phyloP scores from a whole-genome alignment of 2,888 invertebrate species.

The Drosophila infuscata region DNA sequence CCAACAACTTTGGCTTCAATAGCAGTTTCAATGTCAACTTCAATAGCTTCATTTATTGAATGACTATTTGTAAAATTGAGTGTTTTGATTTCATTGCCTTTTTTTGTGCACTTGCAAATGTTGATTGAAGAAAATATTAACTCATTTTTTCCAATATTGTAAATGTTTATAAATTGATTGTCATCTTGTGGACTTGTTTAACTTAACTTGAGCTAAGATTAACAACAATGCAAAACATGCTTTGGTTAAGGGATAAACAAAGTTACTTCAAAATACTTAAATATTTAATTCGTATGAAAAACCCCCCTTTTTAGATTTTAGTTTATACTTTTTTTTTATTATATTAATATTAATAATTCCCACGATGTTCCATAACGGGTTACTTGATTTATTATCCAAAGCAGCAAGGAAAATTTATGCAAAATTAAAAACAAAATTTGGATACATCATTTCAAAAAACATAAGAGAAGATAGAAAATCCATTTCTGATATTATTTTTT shows the following conservation, averaged over 20 bases:
- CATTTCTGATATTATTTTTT: not conserved
- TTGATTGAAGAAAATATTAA: slow-evolving; percentile 41
- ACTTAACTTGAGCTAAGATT: not conserved
- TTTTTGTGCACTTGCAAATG: slow-evolving; percentile 29
- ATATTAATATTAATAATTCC: not conserved
- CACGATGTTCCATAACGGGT: not conserved
- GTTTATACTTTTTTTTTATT: not conserved
- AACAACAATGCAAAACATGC: not conserved
- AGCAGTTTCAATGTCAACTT: slow-evolving; percentile 61
- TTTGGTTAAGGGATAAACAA: not conserved
- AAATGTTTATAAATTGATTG: not conserved
- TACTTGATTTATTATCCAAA: not conserved
- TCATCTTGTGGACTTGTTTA: not conserved
- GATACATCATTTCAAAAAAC: not conserved
- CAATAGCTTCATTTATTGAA: slow-evolving; percentile 29
- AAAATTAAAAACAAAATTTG: not conserved
- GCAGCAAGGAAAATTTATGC: not conserved
- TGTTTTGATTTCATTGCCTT: not conserved
- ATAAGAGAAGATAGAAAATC: not conserved
- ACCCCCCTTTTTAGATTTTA: not conserved
- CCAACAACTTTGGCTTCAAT: slow-evolving; percentile 14
- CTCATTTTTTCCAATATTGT: slow-evolving; percentile 12
- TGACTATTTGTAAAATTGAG: slow-evolving; percentile 34
- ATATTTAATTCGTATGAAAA: not conserved
- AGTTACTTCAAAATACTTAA: not conserved